These are phyloP conservation scores for Cichlasoma orientale DNA, from an alignment of 2,797 vertebrate species.

Conservation along the genomic window DNA sequence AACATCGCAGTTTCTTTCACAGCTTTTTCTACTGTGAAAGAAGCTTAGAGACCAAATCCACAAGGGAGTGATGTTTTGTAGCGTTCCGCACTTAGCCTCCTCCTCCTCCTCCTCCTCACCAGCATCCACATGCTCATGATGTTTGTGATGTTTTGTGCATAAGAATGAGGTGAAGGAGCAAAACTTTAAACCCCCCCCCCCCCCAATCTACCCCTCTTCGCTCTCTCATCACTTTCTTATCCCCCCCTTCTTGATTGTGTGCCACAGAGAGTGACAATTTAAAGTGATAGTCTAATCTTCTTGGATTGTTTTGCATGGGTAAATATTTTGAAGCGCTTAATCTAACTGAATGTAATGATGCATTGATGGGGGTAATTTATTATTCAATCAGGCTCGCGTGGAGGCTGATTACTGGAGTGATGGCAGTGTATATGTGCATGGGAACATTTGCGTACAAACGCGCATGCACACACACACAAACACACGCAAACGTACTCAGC, in stretches of 20 bases:
- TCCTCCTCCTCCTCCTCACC: constrained; percentile 18
- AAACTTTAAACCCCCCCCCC: constrained; percentile 30
- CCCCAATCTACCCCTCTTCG: neutral
- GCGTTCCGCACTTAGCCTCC: constrained; percentile 20
- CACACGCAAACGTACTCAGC: constrained; percentile 2
- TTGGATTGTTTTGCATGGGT: constrained; percentile 84
- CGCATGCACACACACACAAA: neutral
- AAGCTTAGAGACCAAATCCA: constrained; percentile 62
- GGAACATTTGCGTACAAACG: constrained; percentile 3
- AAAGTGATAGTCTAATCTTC: constrained; percentile 81
- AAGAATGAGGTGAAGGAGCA: constrained; percentile 45
- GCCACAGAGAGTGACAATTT: constrained; percentile 68
- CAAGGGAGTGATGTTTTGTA: constrained; percentile 61
- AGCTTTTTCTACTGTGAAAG: constrained; percentile 57
- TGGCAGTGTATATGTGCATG: constrained; percentile 55
- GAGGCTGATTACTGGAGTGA: constrained; percentile 80
- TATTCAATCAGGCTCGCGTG: constrained; percentile 81
- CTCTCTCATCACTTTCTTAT: neutral
- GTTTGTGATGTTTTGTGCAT: constrained; percentile 48
- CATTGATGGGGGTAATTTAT: constrained; percentile 84
- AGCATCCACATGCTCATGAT: constrained; percentile 42
- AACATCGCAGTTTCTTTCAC: constrained; percentile 50
- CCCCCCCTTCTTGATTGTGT: constrained; percentile 62
- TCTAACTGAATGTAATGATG: constrained; percentile 82
- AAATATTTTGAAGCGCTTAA: constrained; percentile 85